These are phyloP conservation scores for Diplosoma virens DNA, from an alignment of 23 tunicate genomes.

Conservation along the genomic window DNA sequence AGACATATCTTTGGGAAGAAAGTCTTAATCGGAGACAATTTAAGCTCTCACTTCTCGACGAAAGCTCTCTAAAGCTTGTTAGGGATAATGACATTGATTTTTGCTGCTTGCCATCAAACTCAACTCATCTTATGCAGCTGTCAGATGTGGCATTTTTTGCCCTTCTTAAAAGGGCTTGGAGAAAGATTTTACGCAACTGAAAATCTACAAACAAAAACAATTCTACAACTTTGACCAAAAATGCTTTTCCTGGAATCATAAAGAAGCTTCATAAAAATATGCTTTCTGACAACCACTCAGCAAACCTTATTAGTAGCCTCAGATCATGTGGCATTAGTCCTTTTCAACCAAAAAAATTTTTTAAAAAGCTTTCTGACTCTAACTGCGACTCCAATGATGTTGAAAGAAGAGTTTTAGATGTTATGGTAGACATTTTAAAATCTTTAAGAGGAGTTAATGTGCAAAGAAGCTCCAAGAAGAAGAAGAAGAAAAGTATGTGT, in stretches of 20 bases:
- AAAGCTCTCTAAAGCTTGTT: background rate
- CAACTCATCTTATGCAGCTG: constrained; percentile 12
- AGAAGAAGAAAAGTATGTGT: background rate
- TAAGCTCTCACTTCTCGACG: background rate
- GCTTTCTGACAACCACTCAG: background rate
- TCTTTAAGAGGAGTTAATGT: background rate
- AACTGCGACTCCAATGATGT: background rate
- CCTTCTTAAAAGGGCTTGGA: background rate
- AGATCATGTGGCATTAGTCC: background rate
- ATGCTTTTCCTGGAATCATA: background rate
- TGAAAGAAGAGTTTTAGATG: background rate
- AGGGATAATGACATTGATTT: background rate
- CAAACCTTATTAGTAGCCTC: background rate
- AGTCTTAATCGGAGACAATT: constrained; percentile 8
- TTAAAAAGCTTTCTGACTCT: background rate
- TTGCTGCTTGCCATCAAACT: constrained; percentile 5
- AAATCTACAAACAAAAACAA: background rate
- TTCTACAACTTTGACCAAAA: constrained; percentile 5
- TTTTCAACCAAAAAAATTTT: background rate
- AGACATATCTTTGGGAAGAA: background rate
- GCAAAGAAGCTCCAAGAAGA: background rate
- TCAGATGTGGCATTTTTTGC: constrained; percentile 5
- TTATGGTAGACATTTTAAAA: background rate
- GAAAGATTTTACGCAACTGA: background rate
- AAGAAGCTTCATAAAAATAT: background rate